A percentile compares a stretch with the other conserved stretches of the same genome.
phyloP scores from a whole-genome alignment of 53 echinoderm and acorn worm species.

The Luidia sarsii region DNA sequence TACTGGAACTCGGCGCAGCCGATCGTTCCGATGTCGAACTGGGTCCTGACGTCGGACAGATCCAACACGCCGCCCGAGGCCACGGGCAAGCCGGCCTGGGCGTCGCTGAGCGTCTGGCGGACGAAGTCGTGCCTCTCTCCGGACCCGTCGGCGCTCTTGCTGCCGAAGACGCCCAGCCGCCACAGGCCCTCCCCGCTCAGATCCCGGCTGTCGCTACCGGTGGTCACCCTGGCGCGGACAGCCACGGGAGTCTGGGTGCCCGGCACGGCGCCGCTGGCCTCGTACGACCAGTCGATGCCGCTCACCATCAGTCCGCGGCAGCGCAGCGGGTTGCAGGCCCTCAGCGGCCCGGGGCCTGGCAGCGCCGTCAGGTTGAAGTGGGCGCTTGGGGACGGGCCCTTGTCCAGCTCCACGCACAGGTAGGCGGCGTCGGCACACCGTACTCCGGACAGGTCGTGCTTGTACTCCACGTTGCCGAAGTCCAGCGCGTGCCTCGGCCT shows the following conservation, averaged over 20 bases:
- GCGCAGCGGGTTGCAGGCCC: slow-evolving; percentile 64
- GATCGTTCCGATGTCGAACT: slow-evolving; percentile 73
- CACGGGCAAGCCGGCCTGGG: slow-evolving; percentile 62
- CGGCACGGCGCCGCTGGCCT: slow-evolving; percentile 53
- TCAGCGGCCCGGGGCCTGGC: slow-evolving; percentile 68
- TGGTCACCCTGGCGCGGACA: slow-evolving; percentile 54
- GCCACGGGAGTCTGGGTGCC: slow-evolving; percentile 64
- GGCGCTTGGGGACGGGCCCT: slow-evolving; percentile 67
- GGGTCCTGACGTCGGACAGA: slow-evolving; percentile 58
- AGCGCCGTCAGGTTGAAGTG: slow-evolving; percentile 67
- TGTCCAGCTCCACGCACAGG: slow-evolving; percentile 79
- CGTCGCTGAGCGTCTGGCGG: slow-evolving; percentile 58
- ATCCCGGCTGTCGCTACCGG: slow-evolving; percentile 61
- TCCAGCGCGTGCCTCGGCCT: slow-evolving; percentile 68
- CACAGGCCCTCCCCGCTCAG: slow-evolving; percentile 79
- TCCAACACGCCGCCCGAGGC: slow-evolving; percentile 32
- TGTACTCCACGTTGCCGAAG: slow-evolving; percentile 66
- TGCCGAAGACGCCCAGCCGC: slow-evolving; percentile 80
- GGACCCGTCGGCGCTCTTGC: slow-evolving; percentile 61
- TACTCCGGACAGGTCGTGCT: slow-evolving; percentile 78
- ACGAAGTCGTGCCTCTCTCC: slow-evolving; percentile 69
- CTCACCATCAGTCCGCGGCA: slow-evolving; percentile 76
- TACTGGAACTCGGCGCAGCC: slow-evolving; percentile 79
- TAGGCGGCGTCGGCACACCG: slow-evolving; percentile 63
- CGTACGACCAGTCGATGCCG: slow-evolving; percentile 80